Evolutionary conservation across 2,113 vertebrate genomes (phyloP).

Genomic region (Tenebrosternarchus preto): DNA sequence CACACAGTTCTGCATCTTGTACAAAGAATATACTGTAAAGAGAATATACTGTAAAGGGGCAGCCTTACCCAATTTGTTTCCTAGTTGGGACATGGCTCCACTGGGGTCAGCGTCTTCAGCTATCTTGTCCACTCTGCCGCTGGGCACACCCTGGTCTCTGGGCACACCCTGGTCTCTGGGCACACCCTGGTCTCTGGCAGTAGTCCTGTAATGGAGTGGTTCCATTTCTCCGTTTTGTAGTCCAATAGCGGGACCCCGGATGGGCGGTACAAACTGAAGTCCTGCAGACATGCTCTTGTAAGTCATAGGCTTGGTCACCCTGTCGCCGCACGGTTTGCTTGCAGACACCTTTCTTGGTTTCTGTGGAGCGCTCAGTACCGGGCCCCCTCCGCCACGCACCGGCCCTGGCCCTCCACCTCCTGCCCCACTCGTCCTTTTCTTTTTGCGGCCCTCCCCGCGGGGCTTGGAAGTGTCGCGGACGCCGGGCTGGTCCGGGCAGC

Average conservation of each 20-base stretch:
- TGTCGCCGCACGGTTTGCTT: conserved; percentile 78
- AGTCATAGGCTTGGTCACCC: conserved; percentile 83
- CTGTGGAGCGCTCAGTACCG: conserved; percentile 57
- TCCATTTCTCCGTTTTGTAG: conserved; percentile 88
- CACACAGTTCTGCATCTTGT: background rate
- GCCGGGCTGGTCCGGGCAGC: conserved; percentile 71
- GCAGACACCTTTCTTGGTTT: conserved; percentile 77
- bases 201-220: conserved; percentile 79
- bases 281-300: conserved; percentile 85
- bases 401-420: conserved; percentile 41
- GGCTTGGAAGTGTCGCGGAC: conserved; percentile 75
- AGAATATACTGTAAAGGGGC: background rate
- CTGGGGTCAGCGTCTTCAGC: conserved; percentile 71
- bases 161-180: conserved; percentile 72
- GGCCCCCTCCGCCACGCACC: conserved; percentile 34
- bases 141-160: conserved; percentile 73
- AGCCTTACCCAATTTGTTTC: conserved; percentile 82
- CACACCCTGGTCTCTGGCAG: conserved; percentile 76
- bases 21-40: background rate
- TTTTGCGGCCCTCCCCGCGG: conserved; percentile 80
- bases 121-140: conserved; percentile 74
- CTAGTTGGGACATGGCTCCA: conserved; percentile 73
- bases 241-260: conserved; percentile 83
- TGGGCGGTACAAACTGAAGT: conserved; percentile 83
- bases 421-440: conserved; percentile 80